These are phyloP conservation scores for Spilosoma lubricipeda DNA, from an alignment of 2,888 invertebrate species.

Conservation along the genomic window DNA sequence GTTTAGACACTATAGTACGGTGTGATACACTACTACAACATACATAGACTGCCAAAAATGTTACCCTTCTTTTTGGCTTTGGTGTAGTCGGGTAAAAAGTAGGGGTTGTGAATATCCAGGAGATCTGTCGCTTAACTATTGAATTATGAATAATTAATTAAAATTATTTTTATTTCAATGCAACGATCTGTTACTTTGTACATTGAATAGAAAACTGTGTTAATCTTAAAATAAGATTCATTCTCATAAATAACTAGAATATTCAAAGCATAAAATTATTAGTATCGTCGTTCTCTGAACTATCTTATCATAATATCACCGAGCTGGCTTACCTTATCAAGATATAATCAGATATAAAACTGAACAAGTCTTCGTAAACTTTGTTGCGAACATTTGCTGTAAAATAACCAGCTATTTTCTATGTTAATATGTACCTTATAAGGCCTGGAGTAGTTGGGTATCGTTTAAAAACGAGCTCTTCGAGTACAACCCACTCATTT, in stretches of 20 bases:
- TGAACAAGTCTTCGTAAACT: conserved; percentile 10
- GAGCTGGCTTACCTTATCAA: conserved; percentile 12
- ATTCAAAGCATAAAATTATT: conserved; percentile 1
- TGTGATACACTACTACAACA: no score
- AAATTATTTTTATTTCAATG: neutral
- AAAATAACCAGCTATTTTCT: conserved; percentile 37
- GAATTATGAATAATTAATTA: neutral
- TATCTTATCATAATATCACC: conserved; percentile 11
- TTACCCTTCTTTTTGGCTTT: no score
- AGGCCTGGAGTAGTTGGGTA: conserved; percentile 42
- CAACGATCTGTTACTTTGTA: neutral
- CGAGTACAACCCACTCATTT: conserved; percentile 43
- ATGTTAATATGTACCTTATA: conserved; percentile 46
- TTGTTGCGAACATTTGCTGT: conserved; percentile 34
- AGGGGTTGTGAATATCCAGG: no score
- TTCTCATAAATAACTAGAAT: neutral
- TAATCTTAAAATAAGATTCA: neutral
- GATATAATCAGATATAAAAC: conserved; percentile 11
- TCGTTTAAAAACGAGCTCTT: conserved; percentile 50
- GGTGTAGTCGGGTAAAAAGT: no score
- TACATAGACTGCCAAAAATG: no score
- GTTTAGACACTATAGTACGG: no score
- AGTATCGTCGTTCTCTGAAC: neutral
- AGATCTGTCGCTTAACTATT: no score
- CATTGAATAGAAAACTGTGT: neutral